Base-by-base conservation (phyloP, 2,888 invertebrate genomes). In the Amiota minor region DNA sequence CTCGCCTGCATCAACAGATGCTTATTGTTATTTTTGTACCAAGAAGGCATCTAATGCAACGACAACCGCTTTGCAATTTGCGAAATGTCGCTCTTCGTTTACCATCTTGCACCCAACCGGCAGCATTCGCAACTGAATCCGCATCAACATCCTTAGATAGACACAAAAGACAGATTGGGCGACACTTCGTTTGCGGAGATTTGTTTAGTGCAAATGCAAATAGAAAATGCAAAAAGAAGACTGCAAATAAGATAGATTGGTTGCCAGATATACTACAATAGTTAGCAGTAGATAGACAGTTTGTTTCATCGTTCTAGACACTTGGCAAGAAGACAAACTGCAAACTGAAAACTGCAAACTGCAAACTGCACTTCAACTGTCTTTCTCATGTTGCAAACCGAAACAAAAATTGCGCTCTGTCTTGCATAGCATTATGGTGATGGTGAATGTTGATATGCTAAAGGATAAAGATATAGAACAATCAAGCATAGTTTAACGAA, bases 1-100 rank as follows among this genome's bases (percentile, higher is more conserved):
- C 35, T 35, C 35, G 6, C 2, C 35, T 35, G 35, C 35, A 35
- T 35, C 35, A 35, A 6, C 35, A 35, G 76, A 76, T 81, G 71
- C 74, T 73, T 18, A 9, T 77, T 78, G 78, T 78, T 78, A 76
- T 53, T 53, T 4, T 53, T 78, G 70, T 62, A 45, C 14, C 35
- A 35, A 35, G 6, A 35, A 35, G 4, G 6, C 35, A 35, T 35
- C 35, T 35, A 35, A 35, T 35, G 35, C 35, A 35, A 6, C 35
- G 35, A 35, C 35, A 35, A 35, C 18, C 65, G 47, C 65, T 65
- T 65, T n/a, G 16, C 65, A 65, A 47, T 65, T 65, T 65, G 65
- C 65, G 12, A 65, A 62, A 16, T 65, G 65, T 65, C 65, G 65
- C 65, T 46, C 65, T 65, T 65, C 65, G 65, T 65, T 65, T 65